These are phyloP conservation scores for Cantharis rustica DNA, from an alignment of 2,888 invertebrate genomes.

Conservation along the genomic window DNA sequence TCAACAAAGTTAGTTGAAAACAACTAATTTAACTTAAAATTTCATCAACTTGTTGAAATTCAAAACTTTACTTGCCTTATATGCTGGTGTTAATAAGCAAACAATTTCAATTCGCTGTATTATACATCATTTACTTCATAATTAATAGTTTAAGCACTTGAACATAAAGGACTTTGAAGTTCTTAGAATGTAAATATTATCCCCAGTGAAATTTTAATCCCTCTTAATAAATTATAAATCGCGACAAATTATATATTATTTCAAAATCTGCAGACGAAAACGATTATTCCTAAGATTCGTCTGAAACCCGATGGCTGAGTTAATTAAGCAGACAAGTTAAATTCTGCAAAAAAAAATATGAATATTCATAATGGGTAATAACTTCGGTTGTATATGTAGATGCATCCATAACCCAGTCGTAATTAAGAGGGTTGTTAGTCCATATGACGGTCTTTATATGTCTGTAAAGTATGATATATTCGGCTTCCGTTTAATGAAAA, in stretches of 20 bases:
- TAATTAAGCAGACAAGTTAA: neutral
- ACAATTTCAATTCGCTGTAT: neutral
- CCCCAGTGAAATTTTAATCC: neutral
- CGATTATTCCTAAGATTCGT: neutral
- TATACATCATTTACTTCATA: neutral
- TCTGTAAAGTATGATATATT: neutral
- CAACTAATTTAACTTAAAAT: slow-evolving; percentile 1
- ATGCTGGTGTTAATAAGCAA: neutral
- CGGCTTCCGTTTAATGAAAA: neutral
- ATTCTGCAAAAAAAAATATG: neutral
- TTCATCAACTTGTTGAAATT: slow-evolving; percentile 1
- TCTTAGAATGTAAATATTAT: neutral
- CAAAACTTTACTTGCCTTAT: neutral
- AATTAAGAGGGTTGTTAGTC: neutral
- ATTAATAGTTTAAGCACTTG: neutral
- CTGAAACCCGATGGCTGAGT: neutral
- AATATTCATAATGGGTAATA: neutral
- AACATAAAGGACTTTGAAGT: neutral
- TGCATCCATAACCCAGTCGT: neutral
- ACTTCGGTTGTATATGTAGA: neutral
- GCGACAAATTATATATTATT: neutral
- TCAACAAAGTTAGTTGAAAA: neutral
- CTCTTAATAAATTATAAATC: neutral
- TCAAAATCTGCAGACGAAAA: neutral
- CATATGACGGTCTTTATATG: neutral